Percentiles rank a stretch among this genome's conserved stretches.
Evolutionary conservation across 2,888 invertebrate species (phyloP).

Genomic region (Caenorhabditis auriculariae): DNA sequence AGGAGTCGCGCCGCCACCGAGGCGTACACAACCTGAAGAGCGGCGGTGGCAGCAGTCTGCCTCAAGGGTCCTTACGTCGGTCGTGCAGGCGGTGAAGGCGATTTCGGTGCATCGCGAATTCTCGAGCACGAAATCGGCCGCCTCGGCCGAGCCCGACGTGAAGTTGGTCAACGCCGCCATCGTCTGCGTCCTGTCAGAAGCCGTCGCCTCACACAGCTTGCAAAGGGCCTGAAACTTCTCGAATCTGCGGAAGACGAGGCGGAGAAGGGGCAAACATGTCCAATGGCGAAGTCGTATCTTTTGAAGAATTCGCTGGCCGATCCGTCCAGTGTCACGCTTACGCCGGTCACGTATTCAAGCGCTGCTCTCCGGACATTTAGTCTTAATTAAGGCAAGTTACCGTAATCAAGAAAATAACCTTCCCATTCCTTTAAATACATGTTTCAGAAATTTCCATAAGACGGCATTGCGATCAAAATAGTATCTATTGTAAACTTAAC

Average conservation of each 20-base stretch:
- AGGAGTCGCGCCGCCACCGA: constrained; percentile 36
- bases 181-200: constrained; percentile 38
- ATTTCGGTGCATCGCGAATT: constrained; percentile 23
- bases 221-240: constrained; percentile 32
- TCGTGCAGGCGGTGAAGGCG: constrained; percentile 17
- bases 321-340: constrained; percentile 39
- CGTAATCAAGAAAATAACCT: no score
- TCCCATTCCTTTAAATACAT: no score
- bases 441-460: no score
- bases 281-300: constrained; percentile 28
- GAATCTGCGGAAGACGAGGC: neutral
- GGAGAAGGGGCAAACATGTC: no score
- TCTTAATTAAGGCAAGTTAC: no score
- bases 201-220: constrained; percentile 32
- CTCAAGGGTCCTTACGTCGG: constrained; percentile 10
- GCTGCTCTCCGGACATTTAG: constrained; percentile 40
- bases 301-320: constrained; percentile 39
- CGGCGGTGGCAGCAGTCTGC: neutral
- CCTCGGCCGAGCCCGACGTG: constrained; percentile 38
- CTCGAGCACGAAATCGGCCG: constrained; percentile 32
- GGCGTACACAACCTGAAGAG: constrained; percentile 25
- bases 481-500: no score
- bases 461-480: no score
- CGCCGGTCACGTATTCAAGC: constrained; percentile 36
- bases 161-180: constrained; percentile 46